Conservation (phyloP, 2,113 vertebrate species). For the Chloropsis cyanopogon region DNA sequence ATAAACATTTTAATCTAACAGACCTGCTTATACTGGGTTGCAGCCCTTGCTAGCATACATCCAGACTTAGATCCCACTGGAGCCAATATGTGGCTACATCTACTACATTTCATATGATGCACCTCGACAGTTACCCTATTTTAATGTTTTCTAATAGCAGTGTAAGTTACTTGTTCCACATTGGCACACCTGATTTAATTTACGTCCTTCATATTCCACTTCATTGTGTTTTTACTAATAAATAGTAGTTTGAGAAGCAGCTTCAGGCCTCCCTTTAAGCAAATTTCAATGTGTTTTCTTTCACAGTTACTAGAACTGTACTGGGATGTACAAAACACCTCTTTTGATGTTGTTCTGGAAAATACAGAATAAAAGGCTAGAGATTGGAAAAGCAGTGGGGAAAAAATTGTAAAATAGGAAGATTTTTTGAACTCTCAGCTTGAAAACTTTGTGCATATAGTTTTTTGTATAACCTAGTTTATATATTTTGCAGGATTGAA, state of each 20-base stretch:
- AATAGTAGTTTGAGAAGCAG: neutral
- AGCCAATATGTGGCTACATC: neutral
- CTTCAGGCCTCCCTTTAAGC: neutral
- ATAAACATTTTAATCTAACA: neutral
- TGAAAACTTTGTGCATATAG: neutral
- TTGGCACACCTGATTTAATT: neutral
- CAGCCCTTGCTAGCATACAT: neutral
- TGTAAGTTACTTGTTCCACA: neutral
- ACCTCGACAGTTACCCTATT: neutral
- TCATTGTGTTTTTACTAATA: neutral
- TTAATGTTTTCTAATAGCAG: neutral
- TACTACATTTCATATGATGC: neutral
- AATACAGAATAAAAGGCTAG: neutral
- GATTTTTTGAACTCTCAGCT: neutral
- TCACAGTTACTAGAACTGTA: neutral
- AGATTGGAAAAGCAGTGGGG: neutral
- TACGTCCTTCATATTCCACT: neutral
- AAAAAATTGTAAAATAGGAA: neutral
- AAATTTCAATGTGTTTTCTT: neutral
- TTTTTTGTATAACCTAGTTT: neutral
- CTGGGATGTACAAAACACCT: neutral
- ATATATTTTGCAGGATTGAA: neutral
- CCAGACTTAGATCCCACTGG: neutral
- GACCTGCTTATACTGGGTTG: neutral
- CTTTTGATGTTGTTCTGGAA: neutral